These are phyloP conservation scores for Alviniconcha strummeri DNA, from an alignment of 2,888 invertebrate genomes.

Conservation along the genomic window DNA sequence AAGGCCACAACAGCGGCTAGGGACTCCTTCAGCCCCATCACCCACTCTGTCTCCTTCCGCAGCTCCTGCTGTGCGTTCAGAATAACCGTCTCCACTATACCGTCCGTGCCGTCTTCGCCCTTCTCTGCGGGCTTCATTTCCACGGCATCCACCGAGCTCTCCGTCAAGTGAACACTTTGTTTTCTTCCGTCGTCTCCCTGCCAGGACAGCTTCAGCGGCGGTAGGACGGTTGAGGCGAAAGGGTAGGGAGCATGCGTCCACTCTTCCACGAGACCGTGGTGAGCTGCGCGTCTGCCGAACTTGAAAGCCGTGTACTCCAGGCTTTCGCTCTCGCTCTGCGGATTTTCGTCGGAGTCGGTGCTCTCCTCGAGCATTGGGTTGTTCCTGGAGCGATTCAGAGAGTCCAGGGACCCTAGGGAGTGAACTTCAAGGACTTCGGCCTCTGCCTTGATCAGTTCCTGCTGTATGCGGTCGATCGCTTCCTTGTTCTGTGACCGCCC, in stretches of 20 bases:
- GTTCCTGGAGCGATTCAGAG: neutral
- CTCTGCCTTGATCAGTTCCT: neutral
- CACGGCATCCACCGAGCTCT: neutral
- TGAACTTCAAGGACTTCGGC: neutral
- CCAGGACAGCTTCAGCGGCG: neutral
- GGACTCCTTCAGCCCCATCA: constrained; percentile 16
- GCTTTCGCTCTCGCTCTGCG: neutral
- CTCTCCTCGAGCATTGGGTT: neutral
- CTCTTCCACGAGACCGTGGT: neutral
- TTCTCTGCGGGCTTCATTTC: neutral
- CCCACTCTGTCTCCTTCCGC: neutral
- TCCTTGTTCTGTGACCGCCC: constrained; percentile 1
- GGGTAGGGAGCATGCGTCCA: constrained; percentile 16
- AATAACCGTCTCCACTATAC: neutral
- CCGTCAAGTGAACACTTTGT: too few relatives aligned
- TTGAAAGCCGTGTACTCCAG: neutral
- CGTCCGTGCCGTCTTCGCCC: too few relatives aligned
- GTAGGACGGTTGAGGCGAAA: neutral
- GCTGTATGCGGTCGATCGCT: neutral
- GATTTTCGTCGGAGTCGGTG: neutral
- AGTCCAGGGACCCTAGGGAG: constrained; percentile 12
- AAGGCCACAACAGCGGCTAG: constrained; percentile 11
- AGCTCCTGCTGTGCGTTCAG: neutral
- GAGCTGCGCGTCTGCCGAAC: neutral
- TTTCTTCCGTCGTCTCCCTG: too few relatives aligned